Evolutionary conservation across 2,888 invertebrate genomes (phyloP), one percentile per base, ranked within the genome.

Genomic region (Idaea dimidiata): DNA sequence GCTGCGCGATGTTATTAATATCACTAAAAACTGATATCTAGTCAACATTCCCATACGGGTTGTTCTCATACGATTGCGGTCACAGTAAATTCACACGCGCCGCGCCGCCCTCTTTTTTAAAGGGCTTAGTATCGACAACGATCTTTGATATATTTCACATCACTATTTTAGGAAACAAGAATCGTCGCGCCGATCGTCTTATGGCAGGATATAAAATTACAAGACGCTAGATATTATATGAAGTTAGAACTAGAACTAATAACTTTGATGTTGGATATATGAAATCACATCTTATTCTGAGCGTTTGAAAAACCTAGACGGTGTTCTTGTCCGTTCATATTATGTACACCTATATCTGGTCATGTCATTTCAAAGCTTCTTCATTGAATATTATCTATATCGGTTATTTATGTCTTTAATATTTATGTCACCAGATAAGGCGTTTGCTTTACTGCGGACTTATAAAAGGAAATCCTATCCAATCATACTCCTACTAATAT

Each of bases 131-230:
- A 89, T 86, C 88, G 86, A 87, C 81, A 79, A 76, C 75, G 78
- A 84, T 87, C 87, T 83, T 79, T 87, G 89, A 92, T 91, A 88
- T 91, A 91, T 90, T 89, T 90, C 87, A 87, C 84, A 90, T 84
- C 87, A 86, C 91, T 91, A 84, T 89, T 91, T 92, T 91, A 92
- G 91, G 91, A 88, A 90, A 86, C 87, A 76, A 75, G 63, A 7
- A 17, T 64, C 68, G 89, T 84, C 84, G 84, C 85, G 84, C 72
- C 83, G 75, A 76, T 79, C 81, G 81, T 82, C 82, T 81, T 91
- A 89, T 82, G 85, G 82, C 83, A 75, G 81, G 88, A 87, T 90
- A 89, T 91, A 88, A 89, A 86, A 91, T 91, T 85, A 81, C 86
- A 86, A 76, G 75, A 71, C 76, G 80, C 43, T n/a, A n/a, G 43